Conservation (phyloP, 2,113 vertebrate genomes). For the Chascanopsetta lugubris region DNA sequence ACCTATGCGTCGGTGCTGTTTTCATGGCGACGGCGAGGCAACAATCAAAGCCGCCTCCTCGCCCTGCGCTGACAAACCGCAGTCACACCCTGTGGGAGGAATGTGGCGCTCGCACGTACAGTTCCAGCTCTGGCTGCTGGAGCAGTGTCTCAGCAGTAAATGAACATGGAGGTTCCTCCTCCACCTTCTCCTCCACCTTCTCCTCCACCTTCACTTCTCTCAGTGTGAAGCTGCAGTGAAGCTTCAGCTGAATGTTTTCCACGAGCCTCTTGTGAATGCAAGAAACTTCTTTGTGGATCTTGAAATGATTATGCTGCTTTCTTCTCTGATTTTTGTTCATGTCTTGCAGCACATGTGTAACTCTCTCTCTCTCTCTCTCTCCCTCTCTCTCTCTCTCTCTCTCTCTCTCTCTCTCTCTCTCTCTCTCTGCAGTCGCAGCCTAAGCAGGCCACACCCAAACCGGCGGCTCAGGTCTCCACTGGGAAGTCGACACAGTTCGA, state of each 20-base stretch:
- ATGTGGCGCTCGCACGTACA: slow-evolving; percentile 11
- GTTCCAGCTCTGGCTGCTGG: neutral
- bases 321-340: neutral
- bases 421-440: slow-evolving; percentile 72
- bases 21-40: neutral
- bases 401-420: slow-evolving; percentile 37
- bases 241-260: slow-evolving; percentile 7
- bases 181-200: neutral
- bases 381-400: slow-evolving; percentile 48
- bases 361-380: slow-evolving; percentile 29
- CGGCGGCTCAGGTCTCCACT: slow-evolving; percentile 68
- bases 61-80: slow-evolving; percentile 13
- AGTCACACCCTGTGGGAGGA: slow-evolving; percentile 38
- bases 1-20: neutral
- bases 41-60: slow-evolving; percentile 1
- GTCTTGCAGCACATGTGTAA: slow-evolving; percentile 18
- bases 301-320: slow-evolving; percentile 18
- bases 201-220: neutral
- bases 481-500: slow-evolving; percentile 75
- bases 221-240: neutral
- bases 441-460: slow-evolving; percentile 68
- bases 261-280: slow-evolving; percentile 9
- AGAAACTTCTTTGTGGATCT: neutral
- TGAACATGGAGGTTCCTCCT: too few relatives aligned
- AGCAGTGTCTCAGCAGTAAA: neutral